Conservation (phyloP, 2,113 vertebrate genomes). For the Fregetta grallaria region DNA sequence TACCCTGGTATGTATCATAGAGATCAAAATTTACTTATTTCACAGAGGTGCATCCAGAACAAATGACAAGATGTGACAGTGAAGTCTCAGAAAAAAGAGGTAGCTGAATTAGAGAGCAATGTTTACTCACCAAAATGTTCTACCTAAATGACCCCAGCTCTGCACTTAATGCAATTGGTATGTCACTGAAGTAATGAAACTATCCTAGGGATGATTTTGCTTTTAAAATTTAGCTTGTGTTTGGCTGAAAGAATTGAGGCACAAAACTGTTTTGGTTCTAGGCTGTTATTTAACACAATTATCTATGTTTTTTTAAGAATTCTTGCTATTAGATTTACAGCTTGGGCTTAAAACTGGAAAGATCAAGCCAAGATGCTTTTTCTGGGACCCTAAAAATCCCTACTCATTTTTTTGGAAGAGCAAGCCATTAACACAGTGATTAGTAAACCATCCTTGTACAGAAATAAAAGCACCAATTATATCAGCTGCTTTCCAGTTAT, state of each 20-base stretch:
- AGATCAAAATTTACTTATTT: background rate
- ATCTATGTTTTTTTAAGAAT: background rate
- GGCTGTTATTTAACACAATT: background rate
- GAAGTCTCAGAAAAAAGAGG: background rate
- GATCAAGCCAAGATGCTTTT: background rate
- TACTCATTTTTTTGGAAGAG: background rate
- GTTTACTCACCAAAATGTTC: background rate
- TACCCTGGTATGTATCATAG: background rate
- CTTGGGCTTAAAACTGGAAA: background rate
- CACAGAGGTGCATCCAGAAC: background rate
- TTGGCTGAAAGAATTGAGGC: background rate
- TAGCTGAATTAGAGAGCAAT: background rate
- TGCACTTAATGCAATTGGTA: background rate
- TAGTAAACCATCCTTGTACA: background rate
- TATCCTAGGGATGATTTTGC: background rate
- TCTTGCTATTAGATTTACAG: background rate
- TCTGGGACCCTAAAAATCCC: background rate
- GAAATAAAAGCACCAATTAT: background rate
- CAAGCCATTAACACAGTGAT: background rate
- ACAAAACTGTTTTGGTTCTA: background rate
- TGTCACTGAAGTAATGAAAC: background rate
- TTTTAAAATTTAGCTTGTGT: background rate
- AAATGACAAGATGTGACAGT: background rate
- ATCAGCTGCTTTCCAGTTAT: background rate
- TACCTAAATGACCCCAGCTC: background rate